Evolutionary conservation across 1,140 invertebrate species (phyloP).

Genomic region (Solenopsis fugax): DNA sequence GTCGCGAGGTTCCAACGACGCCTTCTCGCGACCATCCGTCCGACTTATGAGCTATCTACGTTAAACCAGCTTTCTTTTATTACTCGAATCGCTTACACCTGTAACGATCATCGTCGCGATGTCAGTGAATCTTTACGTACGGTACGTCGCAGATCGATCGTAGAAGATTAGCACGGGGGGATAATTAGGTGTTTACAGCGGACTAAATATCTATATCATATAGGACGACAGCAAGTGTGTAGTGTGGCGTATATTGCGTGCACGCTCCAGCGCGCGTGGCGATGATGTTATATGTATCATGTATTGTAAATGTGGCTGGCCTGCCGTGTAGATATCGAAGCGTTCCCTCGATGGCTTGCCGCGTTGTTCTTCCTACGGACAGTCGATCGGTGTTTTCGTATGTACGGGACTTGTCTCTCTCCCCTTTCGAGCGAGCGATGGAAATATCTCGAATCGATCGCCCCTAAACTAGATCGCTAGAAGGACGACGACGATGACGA

Average conservation of each 20-base stretch:
- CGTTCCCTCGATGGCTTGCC: slow-evolving; percentile 57
- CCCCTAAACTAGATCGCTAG: slow-evolving; percentile 29
- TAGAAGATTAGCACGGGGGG: slow-evolving; percentile 73
- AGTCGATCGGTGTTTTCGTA: slow-evolving; percentile 66
- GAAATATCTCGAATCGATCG: slow-evolving; percentile 22
- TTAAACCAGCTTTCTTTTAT: slow-evolving; percentile 76
- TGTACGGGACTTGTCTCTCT: slow-evolving; percentile 8
- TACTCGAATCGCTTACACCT: slow-evolving; percentile 76
- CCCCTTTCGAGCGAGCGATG: slow-evolving; percentile 12
- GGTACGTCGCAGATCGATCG: slow-evolving; percentile 73
- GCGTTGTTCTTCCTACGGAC: slow-evolving; percentile 72
- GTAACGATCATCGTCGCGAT: slow-evolving; percentile 76
- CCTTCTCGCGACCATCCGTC: slow-evolving; percentile 83
- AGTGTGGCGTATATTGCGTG: slow-evolving; percentile 50
- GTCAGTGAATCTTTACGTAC: slow-evolving; percentile 72
- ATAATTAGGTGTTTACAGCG: slow-evolving; percentile 76
- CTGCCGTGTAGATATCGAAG: slow-evolving; percentile 53
- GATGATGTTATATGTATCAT: slow-evolving; percentile 22
- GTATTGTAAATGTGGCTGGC: slow-evolving; percentile 40
- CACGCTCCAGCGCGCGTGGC: slow-evolving; percentile 69
- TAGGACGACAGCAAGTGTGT: slow-evolving; percentile 75
- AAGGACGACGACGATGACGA: slow-evolving; percentile 64
- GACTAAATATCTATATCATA: slow-evolving; percentile 74
- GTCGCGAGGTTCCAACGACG: slow-evolving; percentile 53
- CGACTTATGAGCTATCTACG: slow-evolving; percentile 81